A percentile compares a stretch with the other conserved stretches of the same genome.
Evolutionary conservation across 2,797 vertebrate species (phyloP).

Genomic region (Chelon labrosus): DNA sequence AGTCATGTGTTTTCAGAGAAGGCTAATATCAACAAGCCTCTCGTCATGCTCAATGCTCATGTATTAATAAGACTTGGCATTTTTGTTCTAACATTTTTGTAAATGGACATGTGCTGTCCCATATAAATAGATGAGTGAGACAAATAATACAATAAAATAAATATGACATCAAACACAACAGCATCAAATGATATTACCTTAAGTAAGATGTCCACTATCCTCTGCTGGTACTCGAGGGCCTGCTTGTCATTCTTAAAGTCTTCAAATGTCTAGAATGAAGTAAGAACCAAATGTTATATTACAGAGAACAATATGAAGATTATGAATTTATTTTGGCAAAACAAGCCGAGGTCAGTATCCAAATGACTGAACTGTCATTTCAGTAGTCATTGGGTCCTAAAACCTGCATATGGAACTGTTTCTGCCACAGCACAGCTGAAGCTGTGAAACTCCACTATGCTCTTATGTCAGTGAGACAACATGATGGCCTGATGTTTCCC

Average conservation of each 20-base stretch:
- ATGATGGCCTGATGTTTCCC: no score
- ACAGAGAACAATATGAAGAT: neutral
- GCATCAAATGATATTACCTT: conserved; percentile 84
- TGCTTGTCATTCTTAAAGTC: conserved; percentile 99
- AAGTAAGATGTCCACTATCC: conserved; percentile 97
- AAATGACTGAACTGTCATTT: no score
- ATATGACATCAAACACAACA: neutral
- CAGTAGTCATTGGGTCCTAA: no score
- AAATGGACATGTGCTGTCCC: neutral
- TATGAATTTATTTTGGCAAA: no score
- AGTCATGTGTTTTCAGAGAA: neutral
- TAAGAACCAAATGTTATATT: neutral
- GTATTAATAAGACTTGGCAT: neutral
- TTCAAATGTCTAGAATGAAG: conserved; percentile 91
- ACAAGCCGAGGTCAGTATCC: no score
- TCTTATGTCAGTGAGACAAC: no score
- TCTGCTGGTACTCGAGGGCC: conserved; percentile 97
- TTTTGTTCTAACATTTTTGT: neutral
- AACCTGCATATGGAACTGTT: no score
- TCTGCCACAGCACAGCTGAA: no score
- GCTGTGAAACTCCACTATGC: no score
- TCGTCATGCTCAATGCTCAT: neutral
- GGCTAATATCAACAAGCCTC: no score
- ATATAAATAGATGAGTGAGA: neutral
- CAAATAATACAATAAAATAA: neutral